Percentiles rank a stretch among this genome's conserved stretches.
phyloP scores from a whole-genome alignment of 2,113 vertebrate genomes.

The Cygnus atratus region DNA sequence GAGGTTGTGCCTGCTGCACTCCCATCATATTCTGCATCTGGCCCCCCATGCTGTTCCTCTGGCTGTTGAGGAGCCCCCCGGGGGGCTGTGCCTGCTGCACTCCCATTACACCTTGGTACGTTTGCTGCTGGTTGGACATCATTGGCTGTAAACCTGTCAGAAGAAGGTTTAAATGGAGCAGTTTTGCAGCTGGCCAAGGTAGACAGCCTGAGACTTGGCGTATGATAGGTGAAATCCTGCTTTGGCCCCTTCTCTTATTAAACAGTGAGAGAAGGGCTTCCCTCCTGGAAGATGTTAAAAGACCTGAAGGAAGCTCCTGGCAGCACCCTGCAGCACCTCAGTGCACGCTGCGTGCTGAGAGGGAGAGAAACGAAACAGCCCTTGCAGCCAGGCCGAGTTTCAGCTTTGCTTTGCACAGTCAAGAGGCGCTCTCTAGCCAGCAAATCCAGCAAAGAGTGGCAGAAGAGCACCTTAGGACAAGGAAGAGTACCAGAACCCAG shows the following conservation, averaged over 20 bases:
- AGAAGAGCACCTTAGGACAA: not conserved
- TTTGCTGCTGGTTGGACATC: slow-evolving; percentile 94
- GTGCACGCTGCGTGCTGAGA: not conserved
- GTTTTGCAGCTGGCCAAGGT: not conserved
- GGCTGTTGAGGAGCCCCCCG: slow-evolving; percentile 86
- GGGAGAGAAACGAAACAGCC: not conserved
- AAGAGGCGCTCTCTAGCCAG: not conserved
- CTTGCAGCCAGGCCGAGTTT: not conserved
- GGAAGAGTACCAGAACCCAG: not conserved
- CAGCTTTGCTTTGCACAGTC: not conserved
- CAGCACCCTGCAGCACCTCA: not conserved
- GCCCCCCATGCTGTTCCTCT: slow-evolving; percentile 86
- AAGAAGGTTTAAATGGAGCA: not conserved
- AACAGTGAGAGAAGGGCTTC: not conserved
- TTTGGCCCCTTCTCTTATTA: not conserved
- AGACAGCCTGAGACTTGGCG: not conserved
- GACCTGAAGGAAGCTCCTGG: not conserved
- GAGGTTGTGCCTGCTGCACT: slow-evolving; percentile 92
- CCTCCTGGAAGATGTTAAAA: not conserved
- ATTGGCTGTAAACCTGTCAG: slow-evolving; percentile 90
- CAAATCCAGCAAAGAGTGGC: not conserved
- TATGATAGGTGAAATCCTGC: not conserved
- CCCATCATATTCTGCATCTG: slow-evolving; percentile 95
- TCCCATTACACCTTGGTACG: slow-evolving; percentile 92
- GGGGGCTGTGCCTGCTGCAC: slow-evolving; percentile 93